Evolutionary conservation across 2,888 invertebrate genomes (phyloP).

Genomic region (Melinaea marsaeus): DNA sequence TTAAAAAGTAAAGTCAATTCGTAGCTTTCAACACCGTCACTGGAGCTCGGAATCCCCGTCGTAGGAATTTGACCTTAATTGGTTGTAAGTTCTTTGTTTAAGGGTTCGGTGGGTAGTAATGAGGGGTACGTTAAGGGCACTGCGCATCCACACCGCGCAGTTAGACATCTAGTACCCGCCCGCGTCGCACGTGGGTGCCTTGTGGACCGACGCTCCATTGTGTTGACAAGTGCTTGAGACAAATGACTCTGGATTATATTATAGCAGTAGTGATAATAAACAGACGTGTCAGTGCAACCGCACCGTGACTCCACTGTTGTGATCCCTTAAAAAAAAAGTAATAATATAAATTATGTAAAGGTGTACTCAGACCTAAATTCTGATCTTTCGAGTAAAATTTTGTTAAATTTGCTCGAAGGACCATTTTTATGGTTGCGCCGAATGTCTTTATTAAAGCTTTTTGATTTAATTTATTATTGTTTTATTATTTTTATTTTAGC

Average conservation of each 20-base stretch:
- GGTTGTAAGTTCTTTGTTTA: constrained; percentile 70
- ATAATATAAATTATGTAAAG: background rate
- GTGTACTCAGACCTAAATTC: background rate
- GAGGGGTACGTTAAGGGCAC: constrained; percentile 56
- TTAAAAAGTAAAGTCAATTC: constrained; percentile 50
- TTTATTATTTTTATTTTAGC: too few species aligned
- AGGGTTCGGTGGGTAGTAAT: constrained; percentile 61
- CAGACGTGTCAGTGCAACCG: constrained; percentile 8
- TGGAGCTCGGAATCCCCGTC: constrained; percentile 19
- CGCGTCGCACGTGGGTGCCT: constrained; percentile 60
- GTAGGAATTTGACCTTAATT: constrained; percentile 56
- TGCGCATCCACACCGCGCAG: constrained; percentile 72
- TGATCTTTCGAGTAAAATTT: background rate
- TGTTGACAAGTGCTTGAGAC: constrained; percentile 55
- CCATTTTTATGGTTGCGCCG: background rate
- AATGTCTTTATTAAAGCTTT: too few species aligned
- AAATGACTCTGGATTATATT: constrained; percentile 40
- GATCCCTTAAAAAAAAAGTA: background rate
- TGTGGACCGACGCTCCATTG: constrained; percentile 52
- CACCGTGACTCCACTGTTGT: constrained; percentile 15
- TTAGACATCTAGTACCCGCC: constrained; percentile 49
- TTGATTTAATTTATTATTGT: too few species aligned
- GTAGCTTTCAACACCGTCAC: constrained; percentile 40
- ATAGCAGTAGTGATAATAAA: constrained; percentile 21
- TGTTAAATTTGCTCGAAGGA: background rate